Evolutionary conservation across 2,888 invertebrate genomes (phyloP).

Genomic region (Masnerella sp.): DNA sequence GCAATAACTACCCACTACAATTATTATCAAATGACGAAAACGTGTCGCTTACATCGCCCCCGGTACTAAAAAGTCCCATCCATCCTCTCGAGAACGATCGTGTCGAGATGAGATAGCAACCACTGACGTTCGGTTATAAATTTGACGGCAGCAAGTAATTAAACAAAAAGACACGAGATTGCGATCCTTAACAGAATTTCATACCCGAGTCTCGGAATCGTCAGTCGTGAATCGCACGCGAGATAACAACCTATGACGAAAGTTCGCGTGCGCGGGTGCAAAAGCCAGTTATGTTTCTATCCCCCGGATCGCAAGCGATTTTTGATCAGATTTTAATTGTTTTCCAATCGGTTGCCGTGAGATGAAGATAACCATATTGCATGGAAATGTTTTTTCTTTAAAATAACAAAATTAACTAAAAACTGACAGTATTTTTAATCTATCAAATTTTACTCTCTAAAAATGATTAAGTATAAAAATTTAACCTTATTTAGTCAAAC

Average conservation of each 20-base stretch:
- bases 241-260: slow-evolving; percentile 53
- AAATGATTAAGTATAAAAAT: no score
- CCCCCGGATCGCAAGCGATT: slow-evolving; percentile 33
- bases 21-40: slow-evolving; percentile 3
- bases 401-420: no score
- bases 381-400: not conserved
- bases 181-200: slow-evolving; percentile 38
- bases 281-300: slow-evolving; percentile 29
- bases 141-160: slow-evolving; percentile 47
- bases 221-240: slow-evolving; percentile 52
- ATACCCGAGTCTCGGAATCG: slow-evolving; percentile 37
- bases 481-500: no score
- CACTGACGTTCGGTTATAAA: slow-evolving; percentile 46
- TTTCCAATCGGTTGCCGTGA: not conserved
- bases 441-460: no score
- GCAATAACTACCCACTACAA: no score
- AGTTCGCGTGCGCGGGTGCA: slow-evolving; percentile 51
- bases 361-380: no score
- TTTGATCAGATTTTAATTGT: slow-evolving; percentile 20
- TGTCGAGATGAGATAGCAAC: slow-evolving; percentile 47
- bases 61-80: slow-evolving; percentile 19
- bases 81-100: slow-evolving; percentile 35
- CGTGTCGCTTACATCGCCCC: slow-evolving; percentile 1
- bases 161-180: slow-evolving; percentile 48
- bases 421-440: no score